Evolutionary conservation across 2,888 invertebrate species (phyloP).

Genomic region (Eristalis arbustorum): DNA sequence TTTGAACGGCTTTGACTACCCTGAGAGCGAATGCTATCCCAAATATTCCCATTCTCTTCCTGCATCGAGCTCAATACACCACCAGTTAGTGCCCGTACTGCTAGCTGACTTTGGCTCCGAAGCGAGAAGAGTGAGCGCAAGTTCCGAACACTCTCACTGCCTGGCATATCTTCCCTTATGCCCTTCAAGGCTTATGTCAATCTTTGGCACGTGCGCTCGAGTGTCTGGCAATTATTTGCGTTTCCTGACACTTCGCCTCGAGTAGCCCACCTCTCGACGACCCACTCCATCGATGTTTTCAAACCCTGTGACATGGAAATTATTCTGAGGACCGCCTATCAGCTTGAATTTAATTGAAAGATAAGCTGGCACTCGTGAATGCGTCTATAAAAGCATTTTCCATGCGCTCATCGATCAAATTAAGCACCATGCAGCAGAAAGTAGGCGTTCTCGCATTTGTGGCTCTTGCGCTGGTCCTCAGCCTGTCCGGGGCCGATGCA

Average conservation of each 20-base stretch:
- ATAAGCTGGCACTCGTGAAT: background rate
- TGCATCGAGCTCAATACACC: too few relatives aligned
- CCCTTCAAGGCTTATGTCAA: background rate
- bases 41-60: too few relatives aligned
- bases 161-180: background rate
- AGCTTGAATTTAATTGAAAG: constrained; percentile 7
- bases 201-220: too few relatives aligned
- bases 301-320: background rate
- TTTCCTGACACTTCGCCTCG: background rate
- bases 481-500: constrained; percentile 17
- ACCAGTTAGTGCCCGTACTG: too few relatives aligned
- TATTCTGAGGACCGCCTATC: background rate
- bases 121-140: too few relatives aligned
- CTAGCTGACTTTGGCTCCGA: too few relatives aligned
- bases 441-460: background rate
- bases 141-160: too few relatives aligned
- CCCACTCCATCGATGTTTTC: background rate
- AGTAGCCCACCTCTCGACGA: background rate
- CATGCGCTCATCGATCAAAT: background rate
- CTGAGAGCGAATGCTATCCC: too few relatives aligned
- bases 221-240: background rate
- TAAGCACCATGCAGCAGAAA: background rate
- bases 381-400: constrained; percentile 2
- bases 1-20: too few relatives aligned
- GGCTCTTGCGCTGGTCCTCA: background rate